phyloP scores from a whole-genome alignment of 2,797 vertebrate genomes.

The Falco rusticolus region DNA sequence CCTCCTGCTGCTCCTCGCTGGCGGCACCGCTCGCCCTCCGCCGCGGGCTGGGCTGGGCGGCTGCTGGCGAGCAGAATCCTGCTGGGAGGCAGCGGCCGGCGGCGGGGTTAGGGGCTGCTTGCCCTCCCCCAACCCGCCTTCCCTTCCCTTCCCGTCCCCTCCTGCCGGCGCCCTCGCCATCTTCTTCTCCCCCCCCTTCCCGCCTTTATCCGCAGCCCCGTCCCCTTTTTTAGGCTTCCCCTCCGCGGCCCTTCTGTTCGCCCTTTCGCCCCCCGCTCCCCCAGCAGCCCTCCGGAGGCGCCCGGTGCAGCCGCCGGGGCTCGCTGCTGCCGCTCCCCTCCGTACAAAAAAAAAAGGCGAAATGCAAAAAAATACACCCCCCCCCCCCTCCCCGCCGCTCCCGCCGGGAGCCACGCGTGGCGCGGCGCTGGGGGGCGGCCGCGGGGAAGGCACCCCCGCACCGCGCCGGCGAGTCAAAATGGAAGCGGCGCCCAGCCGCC shows the following conservation, averaged over 20 bases:
- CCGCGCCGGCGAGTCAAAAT: neutral
- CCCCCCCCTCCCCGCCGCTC: neutral
- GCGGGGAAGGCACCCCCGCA: neutral
- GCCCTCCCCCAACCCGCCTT: neutral
- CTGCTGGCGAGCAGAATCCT: neutral
- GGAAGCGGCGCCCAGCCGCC: too few relatives aligned
- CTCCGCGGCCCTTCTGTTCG: neutral
- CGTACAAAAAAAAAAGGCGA: neutral
- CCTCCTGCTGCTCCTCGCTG: neutral
- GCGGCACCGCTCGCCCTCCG: neutral
- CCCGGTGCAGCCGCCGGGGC: neutral
- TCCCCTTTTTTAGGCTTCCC: neutral
- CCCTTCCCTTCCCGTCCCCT: neutral
- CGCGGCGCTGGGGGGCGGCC: neutral
- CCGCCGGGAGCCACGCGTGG: neutral
- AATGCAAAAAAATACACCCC: neutral
- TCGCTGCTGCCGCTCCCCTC: neutral
- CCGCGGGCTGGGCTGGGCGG: neutral
- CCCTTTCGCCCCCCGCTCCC: neutral
- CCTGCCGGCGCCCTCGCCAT: neutral
- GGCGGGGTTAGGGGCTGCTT: neutral
- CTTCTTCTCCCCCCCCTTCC: neutral
- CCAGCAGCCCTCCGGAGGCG: neutral
- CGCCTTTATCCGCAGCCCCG: neutral
- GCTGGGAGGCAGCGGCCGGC: neutral